Base-by-base conservation (phyloP, 2,888 invertebrate genomes). In the Flabesymbios commensalis region DNA sequence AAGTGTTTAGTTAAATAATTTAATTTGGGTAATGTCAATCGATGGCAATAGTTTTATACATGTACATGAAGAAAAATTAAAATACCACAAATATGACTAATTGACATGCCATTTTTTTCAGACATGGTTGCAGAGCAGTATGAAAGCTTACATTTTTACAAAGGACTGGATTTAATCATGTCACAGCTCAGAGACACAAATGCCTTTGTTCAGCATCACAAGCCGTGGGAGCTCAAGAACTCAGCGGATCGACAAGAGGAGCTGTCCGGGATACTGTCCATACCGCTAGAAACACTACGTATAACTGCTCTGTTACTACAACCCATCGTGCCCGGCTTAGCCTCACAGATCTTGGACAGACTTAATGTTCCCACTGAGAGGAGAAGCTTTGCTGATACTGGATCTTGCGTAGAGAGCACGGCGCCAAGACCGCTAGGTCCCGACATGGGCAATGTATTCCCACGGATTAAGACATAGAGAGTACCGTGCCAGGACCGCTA, bases 141-240 rank as follows among this genome's bases (percentile, higher is more conserved):
- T 83, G 84, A 87, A 54, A 86, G 88, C 63, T 90, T 88, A 75
- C 89, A 92, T 73, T 90, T 94, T 83, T 91, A 94, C 85, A 89
- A 89, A 82, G 93, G 88, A 0, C 88, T 91, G 0, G 93, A 95
- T 78, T 85, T 87, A 0, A 87, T 92, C 0, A 89, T 95, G 82
- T 84, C 86, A 14, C 87, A 88, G 0, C 83, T 96, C 14, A 90
- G 91, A 75, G 84, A 87, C 31, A 89, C 92, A 22, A 98, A 99
- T 85, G 84, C 88, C 63, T 92, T 95, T 86, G 90, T 98, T 74
- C 91, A 96, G 76, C 85, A 88, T 2, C 87, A 89, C 72, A 89
- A 90, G 79, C 97, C 97, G 0, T 99, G 98, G 98, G 87, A 89
- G 70, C 85, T 97, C 62, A 87, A 86, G 57, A 90, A 91, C 75